Evolutionary conservation across 1,140 invertebrate genomes (phyloP), one percentile per base, ranked within the genome.

Genomic region (Theocolax elegans): DNA sequence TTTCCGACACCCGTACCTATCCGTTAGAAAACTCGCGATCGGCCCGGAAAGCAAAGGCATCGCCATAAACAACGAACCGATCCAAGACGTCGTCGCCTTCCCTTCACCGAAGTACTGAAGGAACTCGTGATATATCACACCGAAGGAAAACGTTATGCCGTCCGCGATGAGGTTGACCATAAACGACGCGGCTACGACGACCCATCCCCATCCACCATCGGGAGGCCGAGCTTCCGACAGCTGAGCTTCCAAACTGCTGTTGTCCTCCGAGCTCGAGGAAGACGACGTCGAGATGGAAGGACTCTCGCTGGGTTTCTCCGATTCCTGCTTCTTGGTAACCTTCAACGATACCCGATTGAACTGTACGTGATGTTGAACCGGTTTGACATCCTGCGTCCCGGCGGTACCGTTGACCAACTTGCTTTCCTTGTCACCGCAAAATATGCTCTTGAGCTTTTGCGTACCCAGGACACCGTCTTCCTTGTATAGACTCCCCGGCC

Each of bases 81-180:
- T 94, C 92, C 94, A 95, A 0, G 95, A 93, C 0, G 95, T 97
- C 79, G 95, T 94, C 15, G 92, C 91, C 74, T 94, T 94, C 38
- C 90, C 91, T 48, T 92, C 92, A 12, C 89, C 86, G 79, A 97
- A 98, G 77, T 96, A 91, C 3, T 91, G 87, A n/a, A 95, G 84
- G 76, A 98, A 93, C 77, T 97, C 92, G 0, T 93, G 91, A 76
- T 94, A 95, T n/a, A 98, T 89, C 1, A 97, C 84, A 0, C 96
- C 96, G 81, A 97, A 97, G 0, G 95, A 95, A 79, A 97, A 97
- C 38, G 94, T 95, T 10, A 98, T 91, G 0, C 96, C 97, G 81
- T 98, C 97, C 13, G 95, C 94, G 17, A 97, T 97, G 23, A 97
- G 87, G 81, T 97, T 97, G 56, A 95, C 92, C 84, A 96, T 89